phyloP scores from a whole-genome alignment of 2,888 invertebrate species.

The Steinernema scapterisci region DNA sequence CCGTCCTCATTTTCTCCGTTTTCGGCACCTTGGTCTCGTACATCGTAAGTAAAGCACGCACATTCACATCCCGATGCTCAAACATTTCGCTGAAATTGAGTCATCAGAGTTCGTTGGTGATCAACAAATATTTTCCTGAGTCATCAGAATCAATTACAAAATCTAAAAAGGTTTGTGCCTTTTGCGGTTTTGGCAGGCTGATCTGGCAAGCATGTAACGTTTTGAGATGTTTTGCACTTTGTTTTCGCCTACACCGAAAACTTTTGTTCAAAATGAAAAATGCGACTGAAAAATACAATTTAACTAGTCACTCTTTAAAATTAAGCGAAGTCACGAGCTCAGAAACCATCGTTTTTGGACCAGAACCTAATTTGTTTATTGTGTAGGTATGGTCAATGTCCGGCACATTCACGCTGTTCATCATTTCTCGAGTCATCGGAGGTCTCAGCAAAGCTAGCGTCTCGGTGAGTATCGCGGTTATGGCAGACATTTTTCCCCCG shows the following conservation, averaged over 20 bases:
- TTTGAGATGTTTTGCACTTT: no score
- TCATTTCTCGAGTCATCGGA: slow-evolving; percentile 87
- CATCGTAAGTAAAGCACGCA: slow-evolving; percentile 45
- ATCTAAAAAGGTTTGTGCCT: no score
- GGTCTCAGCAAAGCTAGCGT: slow-evolving; percentile 96
- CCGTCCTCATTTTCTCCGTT: slow-evolving; percentile 82
- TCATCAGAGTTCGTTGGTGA: neutral
- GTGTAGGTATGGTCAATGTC: slow-evolving; percentile 87
- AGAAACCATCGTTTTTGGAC: no score
- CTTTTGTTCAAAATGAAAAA: neutral
- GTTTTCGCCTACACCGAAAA: neutral
- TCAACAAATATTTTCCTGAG: neutral
- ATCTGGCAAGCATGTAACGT: no score
- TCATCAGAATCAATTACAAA: neutral
- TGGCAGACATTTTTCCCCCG: slow-evolving; percentile 85
- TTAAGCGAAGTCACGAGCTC: no score
- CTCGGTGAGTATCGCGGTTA: slow-evolving; percentile 89
- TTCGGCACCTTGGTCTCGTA: slow-evolving; percentile 72
- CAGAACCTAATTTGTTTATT: slow-evolving; percentile 50
- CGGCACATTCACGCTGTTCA: slow-evolving; percentile 84
- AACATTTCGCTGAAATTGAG: no score
- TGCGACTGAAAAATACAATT: no score
- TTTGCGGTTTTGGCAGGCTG: no score
- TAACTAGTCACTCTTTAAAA: no score
- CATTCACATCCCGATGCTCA: neutral